A percentile compares a stretch with the other conserved stretches of the same genome.
Conservation (phyloP, 2,888 invertebrate species). For the Rhingia campestris region DNA sequence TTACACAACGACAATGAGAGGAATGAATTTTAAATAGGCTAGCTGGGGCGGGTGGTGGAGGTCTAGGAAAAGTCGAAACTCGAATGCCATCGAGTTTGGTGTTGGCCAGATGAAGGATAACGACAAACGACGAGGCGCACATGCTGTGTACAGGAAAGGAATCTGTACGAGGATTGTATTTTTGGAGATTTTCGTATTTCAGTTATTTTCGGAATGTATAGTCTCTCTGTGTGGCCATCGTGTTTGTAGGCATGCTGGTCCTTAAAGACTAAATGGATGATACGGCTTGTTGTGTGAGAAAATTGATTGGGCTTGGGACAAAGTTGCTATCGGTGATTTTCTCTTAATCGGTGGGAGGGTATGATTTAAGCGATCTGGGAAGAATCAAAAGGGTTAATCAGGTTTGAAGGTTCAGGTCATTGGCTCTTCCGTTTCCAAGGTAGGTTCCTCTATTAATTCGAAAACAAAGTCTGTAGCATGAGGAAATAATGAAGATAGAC, state of each 20-base stretch:
- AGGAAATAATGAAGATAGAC: no score
- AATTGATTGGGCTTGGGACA: neutral
- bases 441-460: no score
- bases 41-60: neutral
- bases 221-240: no score
- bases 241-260: neutral
- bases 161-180: neutral
- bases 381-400: no score
- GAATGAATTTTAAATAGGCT: slow-evolving; percentile 43
- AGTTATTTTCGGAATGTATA: neutral
- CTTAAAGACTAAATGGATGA: slow-evolving; percentile 2
- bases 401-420: no score
- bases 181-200: neutral
- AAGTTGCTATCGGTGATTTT: neutral
- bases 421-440: no score
- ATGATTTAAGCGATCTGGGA: no score
- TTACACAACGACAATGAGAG: slow-evolving; percentile 1
- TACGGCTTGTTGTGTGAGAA: slow-evolving; percentile 19
- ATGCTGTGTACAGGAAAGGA: neutral
- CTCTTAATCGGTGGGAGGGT: no score
- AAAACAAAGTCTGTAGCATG: no score
- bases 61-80: slow-evolving; percentile 13
- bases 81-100: neutral
- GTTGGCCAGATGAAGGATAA: slow-evolving; percentile 7
- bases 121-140: neutral